Evolutionary conservation across 2,797 vertebrate genomes (phyloP), one percentile per base, ranked within the genome.

Genomic region (Poeciliopsis paucimaculata): DNA sequence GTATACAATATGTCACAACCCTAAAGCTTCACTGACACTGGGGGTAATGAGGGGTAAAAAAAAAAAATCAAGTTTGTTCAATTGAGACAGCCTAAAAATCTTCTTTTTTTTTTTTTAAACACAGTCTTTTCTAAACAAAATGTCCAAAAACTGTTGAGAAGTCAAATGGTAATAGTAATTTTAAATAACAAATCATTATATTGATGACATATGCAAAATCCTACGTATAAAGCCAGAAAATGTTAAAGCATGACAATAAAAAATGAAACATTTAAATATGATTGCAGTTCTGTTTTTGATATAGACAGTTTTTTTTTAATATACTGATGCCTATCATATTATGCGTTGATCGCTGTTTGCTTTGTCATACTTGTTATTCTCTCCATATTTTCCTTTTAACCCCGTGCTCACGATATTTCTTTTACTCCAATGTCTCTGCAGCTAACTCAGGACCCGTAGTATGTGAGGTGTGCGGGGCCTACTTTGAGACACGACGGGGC

Each of bases 401-500:
- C 75, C 64, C 82, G 57, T 80, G 10, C 39, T 26, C 39, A 45
- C 39, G 86, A n/a, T 77, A 31, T 71, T 43, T 51, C 31, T 84
- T 73, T 18, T 34, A 45, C 87, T 36, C 87, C 53, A 77, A 55
- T 41, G 45, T 72, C 23, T 53, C 81, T 78, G 79, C 79, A 87
- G 92, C 86, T 9, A 13, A 31, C 15, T 39, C 79, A 6, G 87
- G 84, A 28, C 75, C 88, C 1, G 89, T 95, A 36, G 84, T 93
- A 10, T 96, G 95, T 74, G 92, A 95, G 81, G 90, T 94, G 64
- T 96, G 94, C 43, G 95, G 95, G 20, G 86, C 88, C 0, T 92
- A 82, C 87, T 96, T 96, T 51, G 95, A 95, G 83, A 90, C 95
- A 0, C 90, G 93, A 0, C 89, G 90, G 43, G 95, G 95, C 18